Conservation (phyloP, 1,140 invertebrate genomes). For the Spodoptera frugiperda region DNA sequence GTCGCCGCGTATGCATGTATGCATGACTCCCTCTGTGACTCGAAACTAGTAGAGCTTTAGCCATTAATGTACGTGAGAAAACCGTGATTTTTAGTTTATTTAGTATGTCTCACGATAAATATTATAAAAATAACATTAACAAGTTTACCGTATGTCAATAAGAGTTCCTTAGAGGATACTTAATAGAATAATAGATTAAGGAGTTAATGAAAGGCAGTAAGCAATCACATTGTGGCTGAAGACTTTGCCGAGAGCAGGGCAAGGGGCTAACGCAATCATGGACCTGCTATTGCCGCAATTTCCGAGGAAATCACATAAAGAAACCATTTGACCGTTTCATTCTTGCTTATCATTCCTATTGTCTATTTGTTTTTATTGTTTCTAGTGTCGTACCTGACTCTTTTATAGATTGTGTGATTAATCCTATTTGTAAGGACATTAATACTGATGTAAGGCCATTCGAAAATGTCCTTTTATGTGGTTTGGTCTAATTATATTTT, state of each 20-base stretch:
- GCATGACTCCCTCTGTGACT: no score
- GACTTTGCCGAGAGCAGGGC: conserved; percentile 44
- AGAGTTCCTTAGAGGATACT: conserved; percentile 1
- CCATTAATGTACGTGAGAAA: no score
- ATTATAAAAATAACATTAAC: background rate
- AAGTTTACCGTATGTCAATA: background rate
- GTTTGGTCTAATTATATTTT: no score
- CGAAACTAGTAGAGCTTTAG: no score
- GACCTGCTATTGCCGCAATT: conserved; percentile 63
- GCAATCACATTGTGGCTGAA: conserved; percentile 38
- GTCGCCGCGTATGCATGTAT: no score
- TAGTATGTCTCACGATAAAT: no score
- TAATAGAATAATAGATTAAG: conserved; percentile 36
- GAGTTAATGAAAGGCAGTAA: conserved; percentile 36
- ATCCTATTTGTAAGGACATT: background rate
- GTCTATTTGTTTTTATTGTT: conserved; percentile 53
- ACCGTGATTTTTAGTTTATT: no score
- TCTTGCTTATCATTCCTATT: conserved; percentile 50
- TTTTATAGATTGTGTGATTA: background rate
- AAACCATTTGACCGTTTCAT: conserved; percentile 45
- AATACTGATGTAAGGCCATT: no score
- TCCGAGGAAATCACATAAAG: conserved; percentile 66
- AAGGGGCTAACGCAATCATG: conserved; percentile 64
- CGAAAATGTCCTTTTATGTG: no score
- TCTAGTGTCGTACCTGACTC: background rate